A percentile compares a stretch with the other conserved stretches of the same genome.
Evolutionary conservation across 2,888 invertebrate genomes (phyloP).

Genomic region (Anagyrus pseudococci): DNA sequence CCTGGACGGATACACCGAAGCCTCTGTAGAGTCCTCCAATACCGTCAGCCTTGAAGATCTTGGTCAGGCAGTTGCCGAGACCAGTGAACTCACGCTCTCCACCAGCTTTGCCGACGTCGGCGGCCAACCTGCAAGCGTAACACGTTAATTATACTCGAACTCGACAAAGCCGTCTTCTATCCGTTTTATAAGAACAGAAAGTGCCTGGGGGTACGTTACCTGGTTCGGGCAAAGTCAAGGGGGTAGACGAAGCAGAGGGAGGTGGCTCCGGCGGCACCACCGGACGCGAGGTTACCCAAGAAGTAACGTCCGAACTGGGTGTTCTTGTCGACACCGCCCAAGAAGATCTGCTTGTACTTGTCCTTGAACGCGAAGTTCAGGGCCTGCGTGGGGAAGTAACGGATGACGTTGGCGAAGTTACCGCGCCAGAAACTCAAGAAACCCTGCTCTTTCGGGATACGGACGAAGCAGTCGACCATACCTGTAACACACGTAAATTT

Average conservation of each 20-base stretch:
- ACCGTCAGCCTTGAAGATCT: conserved; percentile 69
- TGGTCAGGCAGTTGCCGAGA: conserved; percentile 67
- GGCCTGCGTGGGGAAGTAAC: conserved; percentile 94
- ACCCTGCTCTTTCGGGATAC: conserved; percentile 89
- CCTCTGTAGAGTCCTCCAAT: conserved; percentile 70
- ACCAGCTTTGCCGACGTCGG: conserved; percentile 70
- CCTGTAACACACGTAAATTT: too few relatives aligned
- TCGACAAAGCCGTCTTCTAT: too few relatives aligned
- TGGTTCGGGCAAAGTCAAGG: conserved; percentile 93
- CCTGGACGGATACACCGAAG: conserved; percentile 72
- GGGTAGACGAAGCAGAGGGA: conserved; percentile 95
- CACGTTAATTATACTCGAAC: too few relatives aligned
- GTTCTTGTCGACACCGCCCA: conserved; percentile 86
- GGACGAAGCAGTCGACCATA: conserved; percentile 82
- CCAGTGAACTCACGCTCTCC: conserved; percentile 70
- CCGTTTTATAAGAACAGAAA: too few relatives aligned
- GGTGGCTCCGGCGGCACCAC: conserved; percentile 93
- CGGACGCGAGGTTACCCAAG: conserved; percentile 87
- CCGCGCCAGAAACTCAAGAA: conserved; percentile 88
- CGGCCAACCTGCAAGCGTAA: conserved; percentile 68
- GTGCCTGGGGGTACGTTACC: too few relatives aligned
- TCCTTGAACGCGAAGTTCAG: conserved; percentile 96
- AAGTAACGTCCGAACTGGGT: conserved; percentile 90
- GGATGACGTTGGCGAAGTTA: conserved; percentile 91
- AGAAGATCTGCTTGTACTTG: conserved; percentile 86